These are phyloP conservation scores for Euura saliciscinereae DNA, from an alignment of 1,140 invertebrate genomes.

Conservation along the genomic window DNA sequence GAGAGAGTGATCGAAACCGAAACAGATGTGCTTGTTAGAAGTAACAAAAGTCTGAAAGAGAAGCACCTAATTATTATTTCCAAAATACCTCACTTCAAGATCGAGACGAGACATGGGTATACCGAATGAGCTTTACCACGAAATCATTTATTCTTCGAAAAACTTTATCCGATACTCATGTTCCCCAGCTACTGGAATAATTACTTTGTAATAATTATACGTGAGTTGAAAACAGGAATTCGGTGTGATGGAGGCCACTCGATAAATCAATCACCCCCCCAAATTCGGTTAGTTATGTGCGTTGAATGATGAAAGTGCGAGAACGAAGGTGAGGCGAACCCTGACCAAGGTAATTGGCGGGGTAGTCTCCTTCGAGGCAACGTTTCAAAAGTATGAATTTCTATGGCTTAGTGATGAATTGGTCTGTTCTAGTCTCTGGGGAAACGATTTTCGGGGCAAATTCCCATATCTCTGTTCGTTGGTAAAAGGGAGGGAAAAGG, in stretches of 20 bases:
- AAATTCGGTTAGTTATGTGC: too few relatives aligned
- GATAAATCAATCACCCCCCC: too few relatives aligned
- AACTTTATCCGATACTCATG: too few relatives aligned
- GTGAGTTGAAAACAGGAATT: too few relatives aligned
- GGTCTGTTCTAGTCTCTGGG: background rate
- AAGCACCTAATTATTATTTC: background rate
- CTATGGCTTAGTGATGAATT: conserved; percentile 1
- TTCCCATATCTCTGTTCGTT: conserved; percentile 2
- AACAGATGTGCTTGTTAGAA: background rate
- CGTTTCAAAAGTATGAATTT: background rate
- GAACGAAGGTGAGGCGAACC: background rate
- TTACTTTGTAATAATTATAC: too few relatives aligned
- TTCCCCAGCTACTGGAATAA: too few relatives aligned
- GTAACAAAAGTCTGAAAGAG: background rate
- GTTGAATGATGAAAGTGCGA: background rate
- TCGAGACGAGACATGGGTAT: too few relatives aligned
- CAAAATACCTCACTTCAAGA: too few relatives aligned
- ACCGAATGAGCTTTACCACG: too few relatives aligned
- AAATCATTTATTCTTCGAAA: too few relatives aligned
- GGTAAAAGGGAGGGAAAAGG: background rate
- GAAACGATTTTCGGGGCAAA: conserved; percentile 1
- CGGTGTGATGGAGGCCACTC: background rate
- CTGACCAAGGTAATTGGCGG: background rate
- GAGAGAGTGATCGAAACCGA: background rate
- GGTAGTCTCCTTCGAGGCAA: background rate